Percentiles rank a stretch among this genome's conserved stretches.
These are phyloP conservation scores for Aix galericulata DNA, from an alignment of 2,113 vertebrate genomes.

Conservation along the genomic window DNA sequence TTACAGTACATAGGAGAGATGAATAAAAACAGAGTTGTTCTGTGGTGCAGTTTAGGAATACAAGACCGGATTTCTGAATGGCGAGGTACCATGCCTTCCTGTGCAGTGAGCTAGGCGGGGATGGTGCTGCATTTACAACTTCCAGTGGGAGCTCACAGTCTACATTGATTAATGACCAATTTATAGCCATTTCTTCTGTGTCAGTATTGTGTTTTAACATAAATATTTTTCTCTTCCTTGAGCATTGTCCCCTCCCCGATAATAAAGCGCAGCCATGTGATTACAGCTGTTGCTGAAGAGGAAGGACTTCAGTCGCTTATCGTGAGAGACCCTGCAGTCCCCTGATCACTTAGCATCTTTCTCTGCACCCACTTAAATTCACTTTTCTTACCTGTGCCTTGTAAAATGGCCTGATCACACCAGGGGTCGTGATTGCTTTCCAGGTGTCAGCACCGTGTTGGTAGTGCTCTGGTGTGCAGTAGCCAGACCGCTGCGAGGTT, in stretches of 20 bases:
- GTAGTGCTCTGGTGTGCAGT: accelerated
- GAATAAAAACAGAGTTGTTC: neutral
- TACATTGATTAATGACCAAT: accelerated
- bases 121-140: neutral
- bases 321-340: neutral
- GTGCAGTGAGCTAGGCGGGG: neutral
- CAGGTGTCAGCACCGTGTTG: accelerated
- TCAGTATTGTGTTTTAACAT: neutral
- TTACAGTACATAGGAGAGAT: neutral
- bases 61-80: neutral
- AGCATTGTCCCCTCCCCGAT: neutral
- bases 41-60: neutral
- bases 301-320: neutral
- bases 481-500: neutral
- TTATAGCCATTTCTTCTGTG: neutral
- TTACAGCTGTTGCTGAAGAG: neutral
- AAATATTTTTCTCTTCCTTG: neutral
- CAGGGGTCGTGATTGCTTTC: accelerated
- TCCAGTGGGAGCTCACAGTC: neutral
- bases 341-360: accelerated
- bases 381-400: neutral
- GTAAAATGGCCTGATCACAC: neutral
- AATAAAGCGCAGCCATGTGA: neutral
- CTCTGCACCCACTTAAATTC: neutral
- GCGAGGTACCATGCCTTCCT: neutral